Conservation (phyloP, 2,113 vertebrate species). For the Carollia perspicillata region DNA sequence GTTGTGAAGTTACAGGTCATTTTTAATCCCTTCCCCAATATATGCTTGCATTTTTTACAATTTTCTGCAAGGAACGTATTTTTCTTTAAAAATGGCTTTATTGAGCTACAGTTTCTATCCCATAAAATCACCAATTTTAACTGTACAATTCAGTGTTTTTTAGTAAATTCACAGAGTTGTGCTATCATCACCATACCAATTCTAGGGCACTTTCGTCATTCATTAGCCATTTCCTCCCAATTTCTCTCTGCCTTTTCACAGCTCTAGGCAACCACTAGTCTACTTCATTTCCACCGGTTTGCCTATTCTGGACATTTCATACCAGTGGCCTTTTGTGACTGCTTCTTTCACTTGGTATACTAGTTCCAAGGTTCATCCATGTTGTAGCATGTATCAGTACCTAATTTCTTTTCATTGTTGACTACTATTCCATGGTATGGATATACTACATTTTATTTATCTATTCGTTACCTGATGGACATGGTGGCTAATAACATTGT, state of each 20-base stretch:
- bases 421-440: not conserved
- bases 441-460: not conserved
- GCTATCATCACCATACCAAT: not conserved
- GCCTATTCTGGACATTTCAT: not conserved
- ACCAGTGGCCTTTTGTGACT: not conserved
- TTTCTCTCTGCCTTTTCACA: not conserved
- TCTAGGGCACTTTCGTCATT: not conserved
- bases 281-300: not conserved
- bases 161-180: not conserved
- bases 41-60: not conserved
- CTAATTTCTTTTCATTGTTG: not conserved
- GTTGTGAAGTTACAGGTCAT: not conserved
- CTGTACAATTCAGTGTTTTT: not conserved
- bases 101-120: not conserved
- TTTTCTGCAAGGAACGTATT: not conserved
- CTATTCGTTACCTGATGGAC: not conserved
- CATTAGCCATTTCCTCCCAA: not conserved
- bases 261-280: not conserved
- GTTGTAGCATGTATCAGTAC: not conserved
- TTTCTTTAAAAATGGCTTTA: not conserved
- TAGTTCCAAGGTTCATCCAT: not conserved
- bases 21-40: not conserved
- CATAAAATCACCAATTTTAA: constrained; percentile 5
- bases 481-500: not conserved
- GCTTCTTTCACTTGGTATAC: not conserved